Percentiles rank a stretch among this genome's conserved stretches.
Evolutionary conservation across 1,140 invertebrate genomes (phyloP).

Genomic region (Hydropsyche tenuis): DNA sequence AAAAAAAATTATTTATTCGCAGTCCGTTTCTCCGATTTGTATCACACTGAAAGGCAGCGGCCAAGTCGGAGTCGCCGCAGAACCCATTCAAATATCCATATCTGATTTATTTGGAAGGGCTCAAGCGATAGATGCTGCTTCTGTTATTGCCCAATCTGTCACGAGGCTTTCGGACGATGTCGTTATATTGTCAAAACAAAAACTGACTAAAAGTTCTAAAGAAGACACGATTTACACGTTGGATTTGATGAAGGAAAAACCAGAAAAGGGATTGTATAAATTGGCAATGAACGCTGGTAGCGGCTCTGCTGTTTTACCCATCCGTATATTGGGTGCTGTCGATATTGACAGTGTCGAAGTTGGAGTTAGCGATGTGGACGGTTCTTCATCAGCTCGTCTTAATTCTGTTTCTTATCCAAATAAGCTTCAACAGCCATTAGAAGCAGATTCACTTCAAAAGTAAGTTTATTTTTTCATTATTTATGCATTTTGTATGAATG

Average conservation of each 20-base stretch:
- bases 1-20: constrained; percentile 33
- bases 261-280: constrained; percentile 84
- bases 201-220: constrained; percentile 58
- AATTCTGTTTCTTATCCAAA: constrained; percentile 76
- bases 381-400: constrained; percentile 79
- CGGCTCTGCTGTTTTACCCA: constrained; percentile 71
- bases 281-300: constrained; percentile 76
- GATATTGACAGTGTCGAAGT: constrained; percentile 82
- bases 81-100: constrained; percentile 76
- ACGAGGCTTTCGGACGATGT: constrained; percentile 76
- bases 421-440: constrained; percentile 71
- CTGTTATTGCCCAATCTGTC: constrained; percentile 78
- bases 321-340: constrained; percentile 78
- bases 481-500: constrained; percentile 10
- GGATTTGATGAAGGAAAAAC: constrained; percentile 80
- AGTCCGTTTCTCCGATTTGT: constrained; percentile 69
- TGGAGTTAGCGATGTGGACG: constrained; percentile 90
- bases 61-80: constrained; percentile 74
- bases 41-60: constrained; percentile 78
- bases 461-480: too few species aligned
- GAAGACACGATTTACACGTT: constrained; percentile 77
- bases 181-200: constrained; percentile 74
- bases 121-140: constrained; percentile 67
- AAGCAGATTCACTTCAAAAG: constrained; percentile 90
- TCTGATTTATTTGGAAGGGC: constrained; percentile 85